Evolutionary conservation across 2,797 vertebrate species (phyloP).

Genomic region (Silurus aristotelis): DNA sequence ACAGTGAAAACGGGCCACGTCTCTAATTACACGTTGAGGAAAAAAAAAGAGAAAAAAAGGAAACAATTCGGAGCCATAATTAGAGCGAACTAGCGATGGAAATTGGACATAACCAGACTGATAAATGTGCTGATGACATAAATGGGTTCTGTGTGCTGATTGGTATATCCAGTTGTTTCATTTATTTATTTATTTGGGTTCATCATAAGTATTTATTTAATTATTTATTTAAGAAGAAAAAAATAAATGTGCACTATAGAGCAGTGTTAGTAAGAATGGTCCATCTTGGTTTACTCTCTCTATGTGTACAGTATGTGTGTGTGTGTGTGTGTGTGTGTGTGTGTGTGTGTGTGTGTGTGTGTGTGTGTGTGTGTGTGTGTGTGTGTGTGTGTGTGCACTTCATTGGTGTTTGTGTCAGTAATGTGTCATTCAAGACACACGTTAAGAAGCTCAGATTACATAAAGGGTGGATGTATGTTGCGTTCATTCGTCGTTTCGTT

Average conservation of each 20-base stretch:
- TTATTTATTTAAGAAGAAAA: constrained; percentile 53
- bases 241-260: not conserved
- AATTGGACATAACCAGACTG: constrained; percentile 51
- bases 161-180: constrained; percentile 39
- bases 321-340: too few species aligned
- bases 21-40: constrained; percentile 57
- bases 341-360: too few species aligned
- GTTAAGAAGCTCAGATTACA: not conserved
- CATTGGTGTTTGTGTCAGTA: not conserved
- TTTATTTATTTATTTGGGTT: constrained; percentile 44
- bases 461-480: too few species aligned
- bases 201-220: constrained; percentile 70
- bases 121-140: constrained; percentile 45
- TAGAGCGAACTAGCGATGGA: constrained; percentile 55
- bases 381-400: not conserved
- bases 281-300: not conserved
- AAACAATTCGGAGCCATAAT: constrained; percentile 50
- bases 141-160: constrained; percentile 29
- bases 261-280: not conserved
- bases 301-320: too few species aligned
- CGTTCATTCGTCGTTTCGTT: too few species aligned
- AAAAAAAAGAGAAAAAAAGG: constrained; percentile 13
- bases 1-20: constrained; percentile 45
- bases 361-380: not conserved
- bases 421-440: constrained; percentile 9